Percentiles rank a stretch among this genome's conserved stretches.
These are phyloP conservation scores for Paraescarpia echinospica DNA, from an alignment of 1,140 invertebrate genomes.

Conservation along the genomic window DNA sequence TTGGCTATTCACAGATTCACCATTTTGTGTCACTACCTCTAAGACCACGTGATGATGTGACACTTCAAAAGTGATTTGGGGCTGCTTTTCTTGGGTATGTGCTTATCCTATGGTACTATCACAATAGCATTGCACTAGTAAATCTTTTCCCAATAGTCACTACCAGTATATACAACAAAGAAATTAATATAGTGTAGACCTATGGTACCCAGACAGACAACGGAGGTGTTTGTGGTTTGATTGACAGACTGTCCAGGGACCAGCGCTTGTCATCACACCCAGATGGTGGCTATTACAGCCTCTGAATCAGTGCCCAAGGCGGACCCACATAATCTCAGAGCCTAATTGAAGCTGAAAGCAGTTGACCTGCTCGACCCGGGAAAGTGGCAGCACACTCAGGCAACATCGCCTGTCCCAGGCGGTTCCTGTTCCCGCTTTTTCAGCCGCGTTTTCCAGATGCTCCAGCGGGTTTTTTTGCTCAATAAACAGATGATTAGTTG, in stretches of 20 bases:
- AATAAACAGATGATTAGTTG: constrained; percentile 6
- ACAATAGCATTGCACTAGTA: no score
- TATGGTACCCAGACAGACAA: background rate
- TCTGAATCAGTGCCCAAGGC: background rate
- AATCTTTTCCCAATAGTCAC: no score
- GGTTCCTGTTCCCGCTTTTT: background rate
- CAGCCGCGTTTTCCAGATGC: background rate
- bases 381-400: background rate
- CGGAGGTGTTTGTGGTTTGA: background rate
- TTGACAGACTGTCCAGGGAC: background rate
- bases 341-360: background rate
- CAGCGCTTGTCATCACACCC: background rate
- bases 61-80: no score
- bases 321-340: background rate
- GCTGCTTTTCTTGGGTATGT: no score
- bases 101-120: no score
- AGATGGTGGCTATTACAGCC: background rate
- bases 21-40: no score
- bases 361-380: background rate
- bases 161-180: background rate
- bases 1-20: no score
- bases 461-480: background rate
- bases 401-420: background rate
- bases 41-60: no score
- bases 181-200: background rate